Conservation (phyloP, 37 sponge, comb jelly and placozoan genomes). For the Sycon ciliatum region DNA sequence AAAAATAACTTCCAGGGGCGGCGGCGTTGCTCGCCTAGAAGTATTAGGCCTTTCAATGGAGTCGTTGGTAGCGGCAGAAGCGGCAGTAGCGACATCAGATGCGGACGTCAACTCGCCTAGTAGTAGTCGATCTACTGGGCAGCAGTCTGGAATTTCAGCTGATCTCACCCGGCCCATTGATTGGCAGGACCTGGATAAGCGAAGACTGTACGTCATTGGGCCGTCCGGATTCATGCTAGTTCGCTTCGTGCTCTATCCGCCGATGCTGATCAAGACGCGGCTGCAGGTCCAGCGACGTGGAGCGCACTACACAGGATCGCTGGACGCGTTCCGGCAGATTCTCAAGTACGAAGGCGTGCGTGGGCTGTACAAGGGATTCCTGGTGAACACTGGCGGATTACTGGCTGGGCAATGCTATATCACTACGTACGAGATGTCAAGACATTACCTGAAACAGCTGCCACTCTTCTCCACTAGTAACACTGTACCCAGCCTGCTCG, state of each 20-base stretch:
- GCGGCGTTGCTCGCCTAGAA: too few relatives aligned
- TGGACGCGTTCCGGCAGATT: constrained; percentile 76
- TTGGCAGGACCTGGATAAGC: constrained; percentile 83
- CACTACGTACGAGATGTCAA: constrained; percentile 74
- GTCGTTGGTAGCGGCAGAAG: too few relatives aligned
- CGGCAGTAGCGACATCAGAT: too few relatives aligned
- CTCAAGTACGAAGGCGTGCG: constrained; percentile 61
- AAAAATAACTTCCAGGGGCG: too few relatives aligned
- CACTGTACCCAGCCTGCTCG: constrained; percentile 70
- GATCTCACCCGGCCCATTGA: too few relatives aligned
- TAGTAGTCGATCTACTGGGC: too few relatives aligned
- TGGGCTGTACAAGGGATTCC: constrained; percentile 88
- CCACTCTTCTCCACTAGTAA: constrained; percentile 42
- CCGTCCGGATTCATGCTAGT: constrained; percentile 67
- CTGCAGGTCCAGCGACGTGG: constrained; percentile 74
- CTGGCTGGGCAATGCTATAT: constrained; percentile 82
- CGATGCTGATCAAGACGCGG: constrained; percentile 79
- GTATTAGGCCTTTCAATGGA: too few relatives aligned
- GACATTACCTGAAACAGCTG: constrained; percentile 32
- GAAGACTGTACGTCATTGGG: constrained; percentile 64
- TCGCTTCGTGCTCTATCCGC: constrained; percentile 68
- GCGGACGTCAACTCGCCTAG: too few relatives aligned
- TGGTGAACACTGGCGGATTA: constrained; percentile 50
- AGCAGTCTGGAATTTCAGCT: too few relatives aligned
- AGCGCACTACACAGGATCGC: constrained; percentile 65